Base-by-base conservation (phyloP, 2,797 vertebrate species). In the Clarias platycephalus region DNA sequence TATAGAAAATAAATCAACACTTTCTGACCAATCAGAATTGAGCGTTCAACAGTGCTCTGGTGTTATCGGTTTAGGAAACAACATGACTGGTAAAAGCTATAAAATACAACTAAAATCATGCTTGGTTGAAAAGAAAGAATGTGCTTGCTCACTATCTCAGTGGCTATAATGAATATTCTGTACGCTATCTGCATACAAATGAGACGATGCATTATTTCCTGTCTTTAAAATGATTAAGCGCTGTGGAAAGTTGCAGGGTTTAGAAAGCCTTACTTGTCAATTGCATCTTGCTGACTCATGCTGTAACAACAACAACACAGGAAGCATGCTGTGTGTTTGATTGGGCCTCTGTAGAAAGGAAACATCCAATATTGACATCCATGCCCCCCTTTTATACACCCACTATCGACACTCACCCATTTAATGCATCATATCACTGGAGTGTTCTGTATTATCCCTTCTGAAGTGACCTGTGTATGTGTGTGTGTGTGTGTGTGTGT, bases 271-370 rank as follows among this genome's bases (percentile, higher is more conserved):
- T 70, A 55, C 63, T 68, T 67, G 49, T 58, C 83, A 53, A 28
- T 31, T 74, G 37, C 34, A 31, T 44, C 60, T 75, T 85, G 68
- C 68, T 81, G 77, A 80, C 67, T 81, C 60, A 85, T 44, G 44
- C 83, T 84, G 63, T 53, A 76, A 68, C 60, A 75, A 74, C 44
- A 63, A 22, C 57, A 83, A 58, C 57, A 63, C 63, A 72, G 70
- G 34, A 68, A 78, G 53, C 63, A 68, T 37, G 64, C 74, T 78
- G 49, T 13, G 49, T 60, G 31, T 78, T 84, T 53, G 64, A 57
- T 40, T 53, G 18, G 20, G 1, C 49, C 15, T 34, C 49, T 68
- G 9, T 40, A 77, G 63, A 66, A 77, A 78, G 60, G 58, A 79
- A 55, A 34, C 28, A 26, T 74, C 77, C 28, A 80, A 64, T 72